A percentile compares a stretch with the other conserved stretches of the same genome.
Evolutionary conservation across 2,113 vertebrate species (phyloP).

Genomic region (Baryphthengus martii): DNA sequence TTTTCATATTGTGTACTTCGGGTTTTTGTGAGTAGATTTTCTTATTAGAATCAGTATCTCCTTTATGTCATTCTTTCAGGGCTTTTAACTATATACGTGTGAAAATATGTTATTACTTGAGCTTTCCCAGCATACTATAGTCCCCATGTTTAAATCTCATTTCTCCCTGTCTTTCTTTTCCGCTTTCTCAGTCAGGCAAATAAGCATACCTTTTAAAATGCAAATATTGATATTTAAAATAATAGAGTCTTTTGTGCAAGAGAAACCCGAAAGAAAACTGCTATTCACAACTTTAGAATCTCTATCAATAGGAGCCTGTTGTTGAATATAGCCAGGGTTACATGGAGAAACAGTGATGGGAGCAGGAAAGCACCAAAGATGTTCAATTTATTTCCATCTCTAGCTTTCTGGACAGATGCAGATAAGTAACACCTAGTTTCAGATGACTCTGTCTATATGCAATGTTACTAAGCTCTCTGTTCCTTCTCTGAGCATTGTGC

Average conservation of each 20-base stretch:
- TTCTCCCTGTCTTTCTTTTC: neutral
- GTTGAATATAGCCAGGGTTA: neutral
- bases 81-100: conserved; percentile 5
- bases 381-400: neutral
- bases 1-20: neutral
- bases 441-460: neutral
- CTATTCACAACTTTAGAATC: conserved; percentile 2
- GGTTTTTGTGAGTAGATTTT: neutral
- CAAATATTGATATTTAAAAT: conserved; percentile 68
- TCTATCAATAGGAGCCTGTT: neutral
- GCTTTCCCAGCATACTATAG: neutral
- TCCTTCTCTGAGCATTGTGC: neutral
- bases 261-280: conserved; percentile 31
- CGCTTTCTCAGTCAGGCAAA: neutral
- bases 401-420: neutral
- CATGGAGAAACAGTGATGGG: neutral
- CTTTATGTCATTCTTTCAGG: neutral
- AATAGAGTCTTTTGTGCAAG: neutral
- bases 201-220: conserved; percentile 52
- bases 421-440: neutral
- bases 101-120: conserved; percentile 9
- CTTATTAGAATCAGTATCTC: neutral
- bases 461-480: neutral
- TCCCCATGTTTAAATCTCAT: neutral
- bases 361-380: neutral